Conservation (phyloP, 2,888 invertebrate species). For the Luperina nickerlii region DNA sequence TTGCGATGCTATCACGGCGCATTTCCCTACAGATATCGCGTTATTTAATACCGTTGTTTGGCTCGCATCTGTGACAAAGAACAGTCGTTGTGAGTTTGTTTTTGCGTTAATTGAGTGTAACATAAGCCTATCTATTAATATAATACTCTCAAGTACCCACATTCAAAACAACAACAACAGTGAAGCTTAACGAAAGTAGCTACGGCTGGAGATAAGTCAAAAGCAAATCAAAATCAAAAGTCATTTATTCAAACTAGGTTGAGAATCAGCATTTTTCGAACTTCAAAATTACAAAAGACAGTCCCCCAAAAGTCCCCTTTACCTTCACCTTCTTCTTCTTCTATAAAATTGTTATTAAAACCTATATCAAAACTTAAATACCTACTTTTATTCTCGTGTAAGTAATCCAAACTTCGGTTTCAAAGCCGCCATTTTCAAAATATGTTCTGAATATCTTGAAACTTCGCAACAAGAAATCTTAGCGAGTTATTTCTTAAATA, state of each 20-base stretch:
- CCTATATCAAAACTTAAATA: slow-evolving; percentile 45
- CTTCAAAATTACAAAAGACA: too few relatives aligned
- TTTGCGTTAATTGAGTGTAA: slow-evolving; percentile 71
- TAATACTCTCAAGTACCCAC: slow-evolving; percentile 16
- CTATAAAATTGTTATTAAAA: slow-evolving; percentile 17
- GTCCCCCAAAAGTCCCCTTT: too few relatives aligned
- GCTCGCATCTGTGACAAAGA: slow-evolving; percentile 77
- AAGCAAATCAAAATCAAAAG: too few relatives aligned
- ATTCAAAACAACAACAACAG: slow-evolving; percentile 38
- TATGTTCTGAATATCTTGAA: slow-evolving; percentile 63
- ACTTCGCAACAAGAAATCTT: slow-evolving; percentile 77
- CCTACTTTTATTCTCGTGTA: slow-evolving; percentile 47
- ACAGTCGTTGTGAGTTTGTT: slow-evolving; percentile 73
- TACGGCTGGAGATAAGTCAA: slow-evolving; percentile 14
- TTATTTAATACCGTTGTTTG: slow-evolving; percentile 88
- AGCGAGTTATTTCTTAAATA: slow-evolving; percentile 79
- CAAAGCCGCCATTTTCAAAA: slow-evolving; percentile 52
- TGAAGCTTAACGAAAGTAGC: background rate
- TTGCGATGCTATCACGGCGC: slow-evolving; percentile 84
- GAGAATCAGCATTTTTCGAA: too few relatives aligned
- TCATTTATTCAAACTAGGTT: too few relatives aligned
- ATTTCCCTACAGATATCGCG: slow-evolving; percentile 86
- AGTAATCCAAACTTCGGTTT: slow-evolving; percentile 56
- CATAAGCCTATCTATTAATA: slow-evolving; percentile 44
- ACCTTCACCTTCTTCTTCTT: background rate